These are phyloP conservation scores for Hormiphora californensis DNA, from an alignment of 37 sponge, comb jelly and placozoan species.

Conservation along the genomic window DNA sequence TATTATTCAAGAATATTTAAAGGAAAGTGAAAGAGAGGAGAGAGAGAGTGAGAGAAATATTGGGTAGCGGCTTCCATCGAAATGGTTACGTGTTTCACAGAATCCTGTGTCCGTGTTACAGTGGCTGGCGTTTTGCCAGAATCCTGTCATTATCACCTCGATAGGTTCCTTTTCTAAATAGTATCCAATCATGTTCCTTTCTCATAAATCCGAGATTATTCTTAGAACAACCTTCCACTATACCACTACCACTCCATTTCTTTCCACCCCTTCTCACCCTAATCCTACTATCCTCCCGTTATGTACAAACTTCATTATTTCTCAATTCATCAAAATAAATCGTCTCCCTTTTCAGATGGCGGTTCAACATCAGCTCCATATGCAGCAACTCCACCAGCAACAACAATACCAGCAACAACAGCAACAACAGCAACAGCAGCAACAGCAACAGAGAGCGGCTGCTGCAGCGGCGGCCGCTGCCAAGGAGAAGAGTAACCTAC, in stretches of 20 bases:
- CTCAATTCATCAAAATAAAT: too few species aligned
- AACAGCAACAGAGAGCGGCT: neutral
- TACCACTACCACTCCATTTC: too few species aligned
- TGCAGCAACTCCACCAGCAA: neutral
- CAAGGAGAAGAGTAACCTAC: neutral
- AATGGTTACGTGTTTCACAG: neutral
- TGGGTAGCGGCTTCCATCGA: too few species aligned
- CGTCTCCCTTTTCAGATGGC: slow-evolving; percentile 24
- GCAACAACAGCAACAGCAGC: neutral
- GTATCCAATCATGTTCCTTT: too few species aligned
- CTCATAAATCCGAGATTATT: too few species aligned
- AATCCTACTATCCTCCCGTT: neutral
- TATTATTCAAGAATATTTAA: too few species aligned
- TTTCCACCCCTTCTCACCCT: neutral
- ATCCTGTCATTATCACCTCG: too few species aligned
- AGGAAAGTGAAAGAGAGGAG: too few species aligned
- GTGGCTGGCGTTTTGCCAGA: too few species aligned
- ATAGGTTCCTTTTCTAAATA: too few species aligned
- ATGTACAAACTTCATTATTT: neutral
- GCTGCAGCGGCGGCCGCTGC: neutral
- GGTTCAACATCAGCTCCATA: neutral
- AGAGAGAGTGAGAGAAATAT: too few species aligned
- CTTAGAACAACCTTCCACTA: too few species aligned
- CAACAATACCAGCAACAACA: slow-evolving; percentile 6
- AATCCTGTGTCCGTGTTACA: neutral